Percentiles rank a stretch among this genome's conserved stretches.
phyloP scores from a whole-genome alignment of 2,888 invertebrate species.

The Lapara coniferarum region DNA sequence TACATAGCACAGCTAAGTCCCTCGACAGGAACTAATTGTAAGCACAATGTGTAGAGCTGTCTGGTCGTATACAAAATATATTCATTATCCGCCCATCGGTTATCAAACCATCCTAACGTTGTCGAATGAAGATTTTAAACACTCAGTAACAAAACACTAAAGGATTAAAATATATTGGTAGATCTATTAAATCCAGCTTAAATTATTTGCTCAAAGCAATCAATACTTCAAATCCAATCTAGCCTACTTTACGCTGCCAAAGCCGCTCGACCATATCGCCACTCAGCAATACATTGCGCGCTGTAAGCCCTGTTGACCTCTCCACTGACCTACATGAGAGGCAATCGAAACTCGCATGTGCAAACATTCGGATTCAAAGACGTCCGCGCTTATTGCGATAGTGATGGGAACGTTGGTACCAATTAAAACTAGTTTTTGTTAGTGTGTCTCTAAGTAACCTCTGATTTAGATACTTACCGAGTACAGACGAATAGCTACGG shows the following conservation, averaged over 20 bases:
- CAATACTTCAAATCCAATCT: background rate
- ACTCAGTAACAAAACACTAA: too few species aligned
- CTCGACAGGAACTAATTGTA: too few species aligned
- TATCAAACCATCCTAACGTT: too few species aligned
- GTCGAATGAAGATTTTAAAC: too few species aligned
- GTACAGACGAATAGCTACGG: too few species aligned
- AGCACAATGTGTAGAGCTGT: too few species aligned
- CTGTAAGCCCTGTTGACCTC: slow-evolving; percentile 1
- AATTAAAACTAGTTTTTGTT: too few species aligned
- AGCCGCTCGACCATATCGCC: slow-evolving; percentile 11
- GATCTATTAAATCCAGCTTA: background rate
- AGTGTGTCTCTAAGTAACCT: too few species aligned
- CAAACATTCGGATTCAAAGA: slow-evolving; percentile 7
- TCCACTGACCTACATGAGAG: slow-evolving; percentile 13
- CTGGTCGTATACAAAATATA: too few species aligned
- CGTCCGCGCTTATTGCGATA: background rate
- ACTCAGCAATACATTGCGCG: slow-evolving; percentile 7
- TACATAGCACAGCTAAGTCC: too few species aligned
- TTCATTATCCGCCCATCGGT: too few species aligned
- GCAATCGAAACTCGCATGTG: slow-evolving; percentile 1
- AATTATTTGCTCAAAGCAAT: background rate
- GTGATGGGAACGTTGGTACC: background rate
- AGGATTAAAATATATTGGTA: background rate
- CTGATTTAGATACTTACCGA: too few species aligned
- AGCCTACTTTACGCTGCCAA: background rate